Percentiles rank a stretch among this genome's conserved stretches.
phyloP scores from a whole-genome alignment of 2,113 vertebrate species.

The Leptodactylus fuscus region DNA sequence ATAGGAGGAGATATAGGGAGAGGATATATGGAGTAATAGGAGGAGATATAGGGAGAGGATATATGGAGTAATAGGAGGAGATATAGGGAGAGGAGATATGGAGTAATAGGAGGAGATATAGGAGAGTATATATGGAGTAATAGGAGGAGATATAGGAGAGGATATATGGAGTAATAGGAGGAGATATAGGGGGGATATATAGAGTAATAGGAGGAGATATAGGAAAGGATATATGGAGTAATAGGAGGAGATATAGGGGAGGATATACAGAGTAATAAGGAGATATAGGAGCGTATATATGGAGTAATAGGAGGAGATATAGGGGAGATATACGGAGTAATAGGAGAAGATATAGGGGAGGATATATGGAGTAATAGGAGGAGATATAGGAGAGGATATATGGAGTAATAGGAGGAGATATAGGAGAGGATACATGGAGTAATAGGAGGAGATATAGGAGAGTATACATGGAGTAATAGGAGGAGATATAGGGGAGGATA shows the following conservation, averaged over 20 bases:
- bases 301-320: slow-evolving; percentile 19
- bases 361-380: background rate
- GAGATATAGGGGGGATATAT: background rate
- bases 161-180: slow-evolving; percentile 1
- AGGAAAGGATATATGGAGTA: background rate
- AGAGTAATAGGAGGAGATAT: slow-evolving; percentile 8
- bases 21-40: slow-evolving; percentile 21
- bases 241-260: slow-evolving; percentile 8
- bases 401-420: too few species aligned
- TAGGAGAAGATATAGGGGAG: background rate
- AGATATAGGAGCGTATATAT: background rate
- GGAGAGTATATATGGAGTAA: background rate
- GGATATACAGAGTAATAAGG: background rate
- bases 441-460: background rate
- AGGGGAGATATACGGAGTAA: background rate
- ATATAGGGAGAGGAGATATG: background rate
- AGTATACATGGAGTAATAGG: background rate
- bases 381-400: background rate
- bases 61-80: slow-evolving; percentile 12
- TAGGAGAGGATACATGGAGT: background rate
- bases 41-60: background rate
- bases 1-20: slow-evolving; percentile 1
- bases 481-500: background rate
- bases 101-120: slow-evolving; percentile 7
- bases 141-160: background rate